Evolutionary conservation across 2,113 vertebrate species (phyloP).

Genomic region (Pedionomus torquatus): DNA sequence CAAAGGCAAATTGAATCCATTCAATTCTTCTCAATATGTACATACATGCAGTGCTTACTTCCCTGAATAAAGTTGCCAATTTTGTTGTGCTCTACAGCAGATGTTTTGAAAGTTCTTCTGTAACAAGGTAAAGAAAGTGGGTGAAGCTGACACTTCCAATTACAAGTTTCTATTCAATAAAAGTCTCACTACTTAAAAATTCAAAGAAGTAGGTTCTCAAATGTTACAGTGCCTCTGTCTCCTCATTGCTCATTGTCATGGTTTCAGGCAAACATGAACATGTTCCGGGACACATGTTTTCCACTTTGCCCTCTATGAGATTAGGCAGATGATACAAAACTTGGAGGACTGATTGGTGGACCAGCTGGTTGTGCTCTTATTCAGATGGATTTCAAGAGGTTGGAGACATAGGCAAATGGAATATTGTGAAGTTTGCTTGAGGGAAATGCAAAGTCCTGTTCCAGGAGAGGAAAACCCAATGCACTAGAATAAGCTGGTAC

Average conservation of each 20-base stretch:
- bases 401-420: neutral
- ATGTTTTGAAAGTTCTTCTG: neutral
- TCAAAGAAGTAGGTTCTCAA: neutral
- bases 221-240: neutral
- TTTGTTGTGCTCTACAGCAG: neutral
- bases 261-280: too few species aligned
- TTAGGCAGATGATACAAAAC: neutral
- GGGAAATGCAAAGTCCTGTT: neutral
- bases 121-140: neutral
- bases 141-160: neutral
- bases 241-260: neutral
- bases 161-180: neutral
- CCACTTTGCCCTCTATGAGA: neutral
- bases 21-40: neutral
- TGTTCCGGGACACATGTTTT: too few species aligned
- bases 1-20: neutral
- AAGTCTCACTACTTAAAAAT: neutral
- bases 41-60: neutral
- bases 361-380: neutral
- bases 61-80: neutral
- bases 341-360: neutral
- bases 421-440: neutral
- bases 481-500: neutral
- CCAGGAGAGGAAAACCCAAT: accelerated
- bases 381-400: neutral